Percentiles rank a stretch among this genome's conserved stretches.
phyloP scores from a whole-genome alignment of 2,888 invertebrate species.

The Pimpla rufipes region DNA sequence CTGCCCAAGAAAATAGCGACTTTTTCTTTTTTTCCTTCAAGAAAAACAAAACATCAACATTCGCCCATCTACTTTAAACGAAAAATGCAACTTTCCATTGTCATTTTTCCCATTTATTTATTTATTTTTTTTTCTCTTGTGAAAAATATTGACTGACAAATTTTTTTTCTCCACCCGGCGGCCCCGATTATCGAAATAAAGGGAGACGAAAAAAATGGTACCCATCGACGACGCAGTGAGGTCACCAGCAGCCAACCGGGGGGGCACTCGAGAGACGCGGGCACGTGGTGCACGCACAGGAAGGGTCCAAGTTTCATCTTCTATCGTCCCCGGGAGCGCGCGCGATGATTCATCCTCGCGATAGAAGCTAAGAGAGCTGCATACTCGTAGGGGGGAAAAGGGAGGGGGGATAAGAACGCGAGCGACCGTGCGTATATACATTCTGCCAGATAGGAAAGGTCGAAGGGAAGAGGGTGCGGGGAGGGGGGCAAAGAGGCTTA shows the following conservation, averaged over 20 bases:
- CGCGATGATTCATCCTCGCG: conserved; percentile 62
- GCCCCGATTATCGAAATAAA: background rate
- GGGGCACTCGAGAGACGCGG: conserved; percentile 43
- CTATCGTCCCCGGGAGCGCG: conserved; percentile 49
- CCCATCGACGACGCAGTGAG: conserved; percentile 52
- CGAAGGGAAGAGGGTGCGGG: conserved; percentile 8
- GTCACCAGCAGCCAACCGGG: conserved; percentile 56
- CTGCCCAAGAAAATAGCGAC: background rate
- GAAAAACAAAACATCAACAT: background rate
- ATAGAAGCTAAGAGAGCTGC: conserved; percentile 41
- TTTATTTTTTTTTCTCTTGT: background rate
- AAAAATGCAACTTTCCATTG: background rate
- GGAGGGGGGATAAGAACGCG: conserved; percentile 38
- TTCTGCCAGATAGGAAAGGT: conserved; percentile 12
- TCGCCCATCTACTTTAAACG: background rate
- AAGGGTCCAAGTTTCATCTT: conserved; percentile 67
- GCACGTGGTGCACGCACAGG: conserved; percentile 49
- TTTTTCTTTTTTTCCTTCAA: background rate
- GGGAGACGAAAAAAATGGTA: background rate
- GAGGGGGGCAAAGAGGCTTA: conserved; percentile 22
- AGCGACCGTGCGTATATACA: conserved; percentile 7
- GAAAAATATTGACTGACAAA: background rate
- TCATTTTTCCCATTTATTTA: too few relatives aligned
- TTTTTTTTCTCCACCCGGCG: background rate
- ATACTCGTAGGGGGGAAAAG: conserved; percentile 2